Conservation (phyloP, 2,113 vertebrate genomes). For the Marcusenius ussheri region DNA sequence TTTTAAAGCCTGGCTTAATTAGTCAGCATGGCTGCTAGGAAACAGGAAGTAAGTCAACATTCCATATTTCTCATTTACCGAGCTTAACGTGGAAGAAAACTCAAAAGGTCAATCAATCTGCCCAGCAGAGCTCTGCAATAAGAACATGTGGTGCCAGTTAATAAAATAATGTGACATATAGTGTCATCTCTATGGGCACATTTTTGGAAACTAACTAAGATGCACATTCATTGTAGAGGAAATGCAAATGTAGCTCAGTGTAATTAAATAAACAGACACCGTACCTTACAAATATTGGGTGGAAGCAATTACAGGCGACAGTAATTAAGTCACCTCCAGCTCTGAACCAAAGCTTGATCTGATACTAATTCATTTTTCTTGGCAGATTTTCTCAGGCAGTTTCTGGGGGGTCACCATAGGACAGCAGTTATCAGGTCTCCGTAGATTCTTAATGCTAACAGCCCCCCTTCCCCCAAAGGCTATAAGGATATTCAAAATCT, state of each 20-base stretch:
- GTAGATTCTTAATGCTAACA: background rate
- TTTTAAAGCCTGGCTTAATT: background rate
- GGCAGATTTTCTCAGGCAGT: background rate
- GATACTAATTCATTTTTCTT: background rate
- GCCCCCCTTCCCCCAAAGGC: background rate
- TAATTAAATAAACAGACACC: background rate
- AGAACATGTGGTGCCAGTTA: background rate
- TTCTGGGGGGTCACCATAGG: background rate
- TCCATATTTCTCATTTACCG: background rate
- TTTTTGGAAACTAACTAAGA: background rate
- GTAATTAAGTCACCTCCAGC: background rate
- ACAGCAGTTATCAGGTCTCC: background rate
- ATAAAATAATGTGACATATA: background rate
- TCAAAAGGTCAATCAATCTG: background rate
- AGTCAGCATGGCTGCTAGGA: background rate
- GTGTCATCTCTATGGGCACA: background rate
- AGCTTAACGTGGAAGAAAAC: background rate
- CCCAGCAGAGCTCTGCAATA: background rate
- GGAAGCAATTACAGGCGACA: background rate
- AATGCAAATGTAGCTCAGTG: background rate
- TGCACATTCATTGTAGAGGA: background rate
- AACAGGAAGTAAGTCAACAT: background rate
- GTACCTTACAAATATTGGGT: background rate
- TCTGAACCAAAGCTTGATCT: background rate
- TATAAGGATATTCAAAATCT: background rate